A percentile compares a stretch with the other conserved stretches of the same genome.
These are phyloP conservation scores for Unio pictorum DNA, from an alignment of 2,888 invertebrate genomes.

Conservation along the genomic window DNA sequence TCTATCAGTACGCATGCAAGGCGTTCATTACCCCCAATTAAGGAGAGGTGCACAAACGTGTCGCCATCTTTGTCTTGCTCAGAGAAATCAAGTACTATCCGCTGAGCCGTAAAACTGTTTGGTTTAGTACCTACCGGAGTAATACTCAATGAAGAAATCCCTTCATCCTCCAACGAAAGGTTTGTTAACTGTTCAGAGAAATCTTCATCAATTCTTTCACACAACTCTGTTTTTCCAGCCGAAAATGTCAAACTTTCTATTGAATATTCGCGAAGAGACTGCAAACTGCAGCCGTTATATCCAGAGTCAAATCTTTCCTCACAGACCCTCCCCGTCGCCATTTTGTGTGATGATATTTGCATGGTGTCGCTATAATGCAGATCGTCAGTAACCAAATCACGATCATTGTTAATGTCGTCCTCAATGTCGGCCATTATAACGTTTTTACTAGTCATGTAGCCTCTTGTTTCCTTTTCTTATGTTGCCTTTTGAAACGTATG, in stretches of 20 bases:
- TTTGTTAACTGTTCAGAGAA: too few relatives aligned
- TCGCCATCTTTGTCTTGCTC: constrained; percentile 42
- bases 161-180: not conserved
- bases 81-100: constrained; percentile 10
- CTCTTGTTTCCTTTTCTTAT: too few relatives aligned
- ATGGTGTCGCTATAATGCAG: too few relatives aligned
- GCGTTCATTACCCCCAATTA: constrained; percentile 16
- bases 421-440: too few relatives aligned
- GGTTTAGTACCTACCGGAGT: not conserved
- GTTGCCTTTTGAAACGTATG: too few relatives aligned
- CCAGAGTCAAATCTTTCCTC: constrained; percentile 22
- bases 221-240: too few relatives aligned
- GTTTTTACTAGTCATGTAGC: too few relatives aligned
- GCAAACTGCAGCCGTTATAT: not conserved
- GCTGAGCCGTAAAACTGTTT: not conserved
- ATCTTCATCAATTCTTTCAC: too few relatives aligned
- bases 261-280: not conserved
- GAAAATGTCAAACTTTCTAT: too few relatives aligned
- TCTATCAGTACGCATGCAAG: constrained; percentile 24
- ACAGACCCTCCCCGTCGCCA: constrained; percentile 10
- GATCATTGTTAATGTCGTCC: too few relatives aligned
- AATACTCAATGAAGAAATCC: not conserved
- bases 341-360: too few relatives aligned
- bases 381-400: too few relatives aligned
- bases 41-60: constrained; percentile 34